Evolutionary conservation across 2,797 vertebrate species (phyloP).

Genomic region (Balearica regulorum): DNA sequence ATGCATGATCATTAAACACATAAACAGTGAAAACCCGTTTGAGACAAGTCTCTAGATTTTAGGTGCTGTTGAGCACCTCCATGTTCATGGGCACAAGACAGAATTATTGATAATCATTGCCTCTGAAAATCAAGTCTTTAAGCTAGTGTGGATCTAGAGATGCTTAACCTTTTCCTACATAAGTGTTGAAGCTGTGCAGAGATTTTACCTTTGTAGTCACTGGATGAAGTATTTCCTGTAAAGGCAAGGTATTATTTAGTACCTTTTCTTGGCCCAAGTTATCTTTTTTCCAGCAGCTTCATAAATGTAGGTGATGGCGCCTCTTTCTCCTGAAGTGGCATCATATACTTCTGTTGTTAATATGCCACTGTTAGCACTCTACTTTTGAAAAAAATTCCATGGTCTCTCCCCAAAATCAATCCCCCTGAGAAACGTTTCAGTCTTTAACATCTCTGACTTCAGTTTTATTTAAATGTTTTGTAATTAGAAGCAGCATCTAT

Average conservation of each 20-base stretch:
- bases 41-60: neutral
- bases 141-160: neutral
- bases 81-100: neutral
- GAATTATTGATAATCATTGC: neutral
- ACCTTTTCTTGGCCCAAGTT: neutral
- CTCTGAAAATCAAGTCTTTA: neutral
- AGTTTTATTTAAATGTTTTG: neutral
- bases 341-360: neutral
- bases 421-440: neutral
- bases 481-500: neutral
- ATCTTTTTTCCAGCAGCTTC: neutral
- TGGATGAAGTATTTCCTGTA: neutral
- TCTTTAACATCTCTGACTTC: neutral
- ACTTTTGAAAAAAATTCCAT: neutral
- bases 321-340: neutral
- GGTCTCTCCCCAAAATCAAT: neutral
- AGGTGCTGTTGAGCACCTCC: neutral
- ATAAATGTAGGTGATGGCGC: neutral
- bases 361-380: neutral
- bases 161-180: neutral
- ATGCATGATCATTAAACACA: neutral
- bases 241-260: neutral
- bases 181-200: neutral
- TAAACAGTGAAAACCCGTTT: neutral
- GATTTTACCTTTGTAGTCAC: neutral